phyloP scores from a whole-genome alignment of 1,140 invertebrate species.

The Aphidius gifuensis region DNA sequence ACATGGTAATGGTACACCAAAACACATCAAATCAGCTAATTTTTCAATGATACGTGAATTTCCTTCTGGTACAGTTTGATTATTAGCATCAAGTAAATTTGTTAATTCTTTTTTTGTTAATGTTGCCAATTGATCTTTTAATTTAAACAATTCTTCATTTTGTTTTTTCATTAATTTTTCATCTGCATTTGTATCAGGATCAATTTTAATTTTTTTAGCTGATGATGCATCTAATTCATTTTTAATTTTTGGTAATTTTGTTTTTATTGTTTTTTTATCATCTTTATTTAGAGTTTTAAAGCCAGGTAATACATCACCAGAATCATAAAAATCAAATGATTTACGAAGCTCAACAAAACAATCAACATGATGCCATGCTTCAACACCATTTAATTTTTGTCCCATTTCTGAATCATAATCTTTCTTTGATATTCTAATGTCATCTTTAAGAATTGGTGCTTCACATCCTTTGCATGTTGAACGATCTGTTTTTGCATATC shows the following conservation, averaged over 20 bases:
- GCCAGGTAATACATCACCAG: slow-evolving; percentile 71
- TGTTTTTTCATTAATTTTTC: slow-evolving; percentile 68
- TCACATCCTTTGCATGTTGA: slow-evolving; percentile 83
- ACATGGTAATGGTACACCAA: slow-evolving; percentile 81
- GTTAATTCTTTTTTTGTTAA: slow-evolving; percentile 60
- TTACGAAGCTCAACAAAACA: slow-evolving; percentile 83
- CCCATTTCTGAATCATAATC: slow-evolving; percentile 81
- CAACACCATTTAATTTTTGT: slow-evolving; percentile 74
- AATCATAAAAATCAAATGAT: slow-evolving; percentile 73
- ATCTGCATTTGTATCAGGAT: slow-evolving; percentile 58
- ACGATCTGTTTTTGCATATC: slow-evolving; percentile 86
- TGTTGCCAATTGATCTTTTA: slow-evolving; percentile 55
- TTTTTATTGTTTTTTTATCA: slow-evolving; percentile 69
- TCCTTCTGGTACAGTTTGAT: slow-evolving; percentile 65
- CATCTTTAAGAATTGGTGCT: slow-evolving; percentile 81
- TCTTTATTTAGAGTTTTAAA: slow-evolving; percentile 69
- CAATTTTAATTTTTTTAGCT: slow-evolving; percentile 68
- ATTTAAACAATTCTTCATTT: slow-evolving; percentile 74
- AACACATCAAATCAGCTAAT: slow-evolving; percentile 80
- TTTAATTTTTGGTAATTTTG: slow-evolving; percentile 68
- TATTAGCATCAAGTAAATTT: slow-evolving; percentile 69
- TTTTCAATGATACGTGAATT: slow-evolving; percentile 72
- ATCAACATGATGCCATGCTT: slow-evolving; percentile 87
- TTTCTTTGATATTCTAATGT: slow-evolving; percentile 80
- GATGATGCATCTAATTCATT: slow-evolving; percentile 53